phyloP scores from a whole-genome alignment of 2,797 vertebrate species.

The Crocodylus rhombifer region DNA sequence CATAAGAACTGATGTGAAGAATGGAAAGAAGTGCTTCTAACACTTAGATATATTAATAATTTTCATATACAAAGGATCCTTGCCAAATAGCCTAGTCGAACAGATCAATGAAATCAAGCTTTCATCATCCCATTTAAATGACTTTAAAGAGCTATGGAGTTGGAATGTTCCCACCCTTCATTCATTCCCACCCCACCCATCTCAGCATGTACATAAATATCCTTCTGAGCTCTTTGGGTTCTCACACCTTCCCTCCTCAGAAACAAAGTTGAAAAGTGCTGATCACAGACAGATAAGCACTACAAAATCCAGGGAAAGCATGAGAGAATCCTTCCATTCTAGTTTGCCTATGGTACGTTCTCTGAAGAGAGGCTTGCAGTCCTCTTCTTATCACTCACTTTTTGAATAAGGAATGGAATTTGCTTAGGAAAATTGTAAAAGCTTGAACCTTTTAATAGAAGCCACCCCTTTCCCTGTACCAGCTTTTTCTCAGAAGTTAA shows the following conservation, averaged over 20 bases:
- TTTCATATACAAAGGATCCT: background rate
- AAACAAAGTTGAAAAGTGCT: background rate
- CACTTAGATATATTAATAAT: slow-evolving; percentile 24
- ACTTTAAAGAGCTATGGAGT: slow-evolving; percentile 58
- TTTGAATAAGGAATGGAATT: background rate
- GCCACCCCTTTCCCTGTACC: background rate
- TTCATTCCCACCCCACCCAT: slow-evolving; percentile 28
- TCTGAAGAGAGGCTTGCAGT: background rate
- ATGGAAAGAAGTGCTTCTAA: slow-evolving; percentile 3
- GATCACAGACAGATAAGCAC: slow-evolving; percentile 37
- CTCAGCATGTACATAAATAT: slow-evolving; percentile 22
- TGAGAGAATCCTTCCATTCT: background rate
- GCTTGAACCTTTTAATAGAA: slow-evolving; percentile 9
- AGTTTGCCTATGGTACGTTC: background rate
- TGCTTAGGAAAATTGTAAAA: background rate
- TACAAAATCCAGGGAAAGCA: background rate
- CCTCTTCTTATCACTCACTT: background rate
- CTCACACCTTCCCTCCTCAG: slow-evolving; percentile 1
- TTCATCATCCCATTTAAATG: slow-evolving; percentile 59
- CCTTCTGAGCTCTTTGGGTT: slow-evolving; percentile 1
- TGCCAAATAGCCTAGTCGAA: slow-evolving; percentile 1
- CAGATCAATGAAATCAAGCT: slow-evolving; percentile 45
- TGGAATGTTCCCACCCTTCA: slow-evolving; percentile 15
- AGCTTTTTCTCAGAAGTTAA: slow-evolving; percentile 38
- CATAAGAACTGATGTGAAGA: rapidly evolving